These are phyloP conservation scores for Tubulanus polymorphus DNA, from an alignment of 2,888 invertebrate species.

Conservation along the genomic window DNA sequence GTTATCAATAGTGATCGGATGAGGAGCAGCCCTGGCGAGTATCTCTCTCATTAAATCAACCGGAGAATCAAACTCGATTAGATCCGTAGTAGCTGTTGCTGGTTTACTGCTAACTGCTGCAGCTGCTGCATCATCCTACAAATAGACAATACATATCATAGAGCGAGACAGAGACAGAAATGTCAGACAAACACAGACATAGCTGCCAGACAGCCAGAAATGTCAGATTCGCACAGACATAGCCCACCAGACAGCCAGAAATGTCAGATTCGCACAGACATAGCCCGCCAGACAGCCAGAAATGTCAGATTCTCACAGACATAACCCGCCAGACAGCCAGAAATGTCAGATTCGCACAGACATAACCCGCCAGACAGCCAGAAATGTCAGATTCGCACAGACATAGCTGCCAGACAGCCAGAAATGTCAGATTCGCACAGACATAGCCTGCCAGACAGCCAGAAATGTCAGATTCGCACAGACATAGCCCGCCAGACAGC, in stretches of 20 bases:
- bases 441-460: background rate
- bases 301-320: background rate
- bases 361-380: background rate
- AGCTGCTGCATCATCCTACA: too few relatives aligned
- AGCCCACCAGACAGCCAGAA: background rate
- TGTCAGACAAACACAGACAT: too few relatives aligned
- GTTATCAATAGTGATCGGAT: too few relatives aligned
- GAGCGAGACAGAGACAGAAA: background rate
- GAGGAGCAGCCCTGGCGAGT: constrained; percentile 24
- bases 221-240: too few relatives aligned
- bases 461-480: too few relatives aligned
- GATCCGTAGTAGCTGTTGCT: too few relatives aligned
- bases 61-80: constrained; percentile 42
- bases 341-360: constrained; percentile 41
- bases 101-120: too few relatives aligned
- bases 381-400: too few relatives aligned
- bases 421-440: background rate
- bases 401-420: background rate
- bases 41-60: constrained; percentile 39
- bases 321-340: constrained; percentile 36
- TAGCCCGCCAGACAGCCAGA: too few relatives aligned
- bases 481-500: too few relatives aligned
- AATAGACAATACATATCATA: too few relatives aligned
- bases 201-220: background rate
- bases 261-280: too few relatives aligned